A percentile compares a stretch with the other conserved stretches of the same genome.
Conservation (phyloP, 2,888 invertebrate genomes). For the Epirrhoe alternata region DNA sequence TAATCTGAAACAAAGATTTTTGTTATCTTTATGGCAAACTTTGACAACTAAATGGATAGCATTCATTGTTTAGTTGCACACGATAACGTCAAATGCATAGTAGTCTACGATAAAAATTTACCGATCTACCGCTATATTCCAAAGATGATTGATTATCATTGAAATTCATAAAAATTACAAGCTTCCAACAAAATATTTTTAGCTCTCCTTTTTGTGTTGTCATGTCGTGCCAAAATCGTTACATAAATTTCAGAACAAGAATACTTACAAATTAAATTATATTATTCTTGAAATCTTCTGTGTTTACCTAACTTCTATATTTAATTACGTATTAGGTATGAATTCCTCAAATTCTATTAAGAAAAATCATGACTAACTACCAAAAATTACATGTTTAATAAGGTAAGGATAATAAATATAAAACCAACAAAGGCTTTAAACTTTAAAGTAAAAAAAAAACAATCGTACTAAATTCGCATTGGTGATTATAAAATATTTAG, state of each 20-base stretch:
- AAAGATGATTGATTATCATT: neutral
- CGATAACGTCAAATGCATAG: neutral
- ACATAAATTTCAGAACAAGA: neutral
- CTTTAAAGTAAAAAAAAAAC: no score
- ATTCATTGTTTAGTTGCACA: neutral
- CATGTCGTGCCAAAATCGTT: neutral
- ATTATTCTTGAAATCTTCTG: no score
- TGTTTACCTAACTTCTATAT: no score
- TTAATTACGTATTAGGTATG: no score
- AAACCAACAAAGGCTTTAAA: no score
- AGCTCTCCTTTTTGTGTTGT: neutral
- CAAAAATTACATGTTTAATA: no score
- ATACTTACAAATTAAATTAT: no score
- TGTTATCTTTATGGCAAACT: neutral
- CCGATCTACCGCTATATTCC: neutral
- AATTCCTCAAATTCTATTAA: no score
- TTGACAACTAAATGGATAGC: neutral
- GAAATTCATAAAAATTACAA: neutral
- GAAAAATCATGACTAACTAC: no score
- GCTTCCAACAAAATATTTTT: neutral
- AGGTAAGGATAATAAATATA: no score
- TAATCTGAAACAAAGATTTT: neutral
- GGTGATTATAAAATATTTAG: no score
- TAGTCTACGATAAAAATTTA: neutral
- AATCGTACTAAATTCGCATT: no score